Base-by-base conservation (phyloP, 2,113 vertebrate species). In the Salminus brasiliensis region DNA sequence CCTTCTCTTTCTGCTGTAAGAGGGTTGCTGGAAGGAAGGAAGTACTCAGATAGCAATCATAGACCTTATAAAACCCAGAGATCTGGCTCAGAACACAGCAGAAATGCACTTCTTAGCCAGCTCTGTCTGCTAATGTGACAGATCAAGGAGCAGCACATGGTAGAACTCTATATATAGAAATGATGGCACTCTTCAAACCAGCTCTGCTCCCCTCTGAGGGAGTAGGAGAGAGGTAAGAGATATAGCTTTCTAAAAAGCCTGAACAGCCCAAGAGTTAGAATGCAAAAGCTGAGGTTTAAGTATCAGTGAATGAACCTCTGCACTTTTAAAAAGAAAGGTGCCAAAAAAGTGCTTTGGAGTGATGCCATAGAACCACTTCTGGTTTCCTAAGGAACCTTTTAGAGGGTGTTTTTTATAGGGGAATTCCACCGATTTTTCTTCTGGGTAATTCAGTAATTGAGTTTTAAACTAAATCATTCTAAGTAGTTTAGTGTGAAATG, bases 201-300 rank as follows among this genome's bases (percentile, higher is more conserved):
- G 53, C 45, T 41, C 45, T 78, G 65, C 81, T 80, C 84, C 83
- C 85, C 79, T 49, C 78, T 69, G 80, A 82, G 81, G 55, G 80
- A 81, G 71, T 75, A 75, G 72, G 57, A 74, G 76, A 78, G 65
- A 11, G 59, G 76, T 78, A 86, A 84, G 74, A 83, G 71, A n/a
- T 15, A 36, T 15, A 36, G 6, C 73, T 66, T 39, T 18, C 47
- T 25, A 76, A 66, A 49, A 32, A 32, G 65, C 25, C 62, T 23
- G 49, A 66, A 55, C 15, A 55, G 6, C n/a, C 62, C 57, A n/a
- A 41, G 9, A 76, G 16, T 0, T 39, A n/a, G 39, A 5, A 3
- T 32, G n/a, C 32, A 18, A 41, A 55, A 39, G 12, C 62, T 68
- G 15, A 67, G 32, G 6, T 41, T 53, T 12, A 49, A 52, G 43